Evolutionary conservation across 2,113 vertebrate species (phyloP), one percentile per base, ranked within the genome.

Genomic region (Chaenogobius annularis): DNA sequence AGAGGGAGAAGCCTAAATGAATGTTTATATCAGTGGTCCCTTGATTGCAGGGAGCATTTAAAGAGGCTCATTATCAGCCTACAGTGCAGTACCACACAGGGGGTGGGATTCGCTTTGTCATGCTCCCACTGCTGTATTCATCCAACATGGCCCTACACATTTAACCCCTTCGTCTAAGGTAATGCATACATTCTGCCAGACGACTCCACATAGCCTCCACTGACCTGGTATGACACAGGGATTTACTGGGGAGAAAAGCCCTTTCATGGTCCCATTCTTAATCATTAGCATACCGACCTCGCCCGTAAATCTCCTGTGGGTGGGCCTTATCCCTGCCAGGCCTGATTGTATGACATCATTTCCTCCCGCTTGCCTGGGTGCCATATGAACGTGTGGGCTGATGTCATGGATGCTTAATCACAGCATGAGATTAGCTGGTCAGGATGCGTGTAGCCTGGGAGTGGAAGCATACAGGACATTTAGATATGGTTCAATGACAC

Each of bases 261-360:
- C 3, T 77, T 80, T 83, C 71, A 84, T 78, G 63, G 77, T 19
- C 74, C 79, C 63, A 63, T 78, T 26, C 68, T 85, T 88, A 85
- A 83, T 85, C 78, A 84, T 78, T 72, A 19, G 50, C 81, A 78
- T 79, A 75, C 77, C 84, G 85, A 83, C 80, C 83, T 79, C 67
- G 9, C 69, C 77, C 35, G 81, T 88, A 86, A 90, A 91, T 90
- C 85, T 86, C 20, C 40, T 69, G 77, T 80, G 77, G 73, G 71
- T 83, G 84, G 78, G 77, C 77, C 68, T 52, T 68, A 66, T 74
- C 7, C 26, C 75, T 83, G 79, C 79, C 78, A 82, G 80, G 31
- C 59, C 75, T 72, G 58, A 62, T 77, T 84, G 78, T 55, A 85
- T 92, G 91, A 91, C 87, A 90, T 92, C 90, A 92, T 85, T 72